Evolutionary conservation across 2,113 vertebrate genomes (phyloP), one percentile per base, ranked within the genome.

Genomic region (Thunnus maccoyii): DNA sequence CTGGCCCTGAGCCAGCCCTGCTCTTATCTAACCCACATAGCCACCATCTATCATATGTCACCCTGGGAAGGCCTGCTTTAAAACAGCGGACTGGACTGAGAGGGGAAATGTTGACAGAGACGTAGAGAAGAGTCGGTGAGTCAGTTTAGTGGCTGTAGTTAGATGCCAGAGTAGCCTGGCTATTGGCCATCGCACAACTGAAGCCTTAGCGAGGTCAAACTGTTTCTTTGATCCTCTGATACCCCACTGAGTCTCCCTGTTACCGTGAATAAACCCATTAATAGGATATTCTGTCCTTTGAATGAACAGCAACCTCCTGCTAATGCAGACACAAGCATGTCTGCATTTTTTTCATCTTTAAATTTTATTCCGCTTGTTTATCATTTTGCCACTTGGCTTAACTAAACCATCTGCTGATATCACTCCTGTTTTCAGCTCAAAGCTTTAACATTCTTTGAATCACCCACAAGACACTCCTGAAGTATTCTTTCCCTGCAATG

Each of bases 211-310:
- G 22, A 30, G 75, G 60, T 78, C 58, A 82, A 25, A 61, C 14
- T 3, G 20, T 17, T 81, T 57, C 68, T 83, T 65, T 65, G 27
- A 86, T 51, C 63, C 18, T 66, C 17, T 27, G 27, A 63, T 52
- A 18, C 41, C 66, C 54, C 20, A 22, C 6, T 36, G 44, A 54
- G 67, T 54, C 52, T 41, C 54, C 46, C 10, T 11, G 44, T 62
- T 58, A 68, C 44, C 7, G 5, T 44, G 75, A 82, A 79, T 58
- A 72, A 67, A 48, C 60, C 75, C 60, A 74, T 56, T 79, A 74
- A 58, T 1, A 44, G 52, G 46, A 56, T 75, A 66, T 64, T 68
- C 16, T 0, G 54, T 6, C 56, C 27, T 75, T 50, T 46, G 17
- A 80, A 57, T 65, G 74, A 62, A 72, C 18, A 57, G 20, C n/a